Conservation (phyloP, 2,797 vertebrate genomes). For the Sebastes variabilis region DNA sequence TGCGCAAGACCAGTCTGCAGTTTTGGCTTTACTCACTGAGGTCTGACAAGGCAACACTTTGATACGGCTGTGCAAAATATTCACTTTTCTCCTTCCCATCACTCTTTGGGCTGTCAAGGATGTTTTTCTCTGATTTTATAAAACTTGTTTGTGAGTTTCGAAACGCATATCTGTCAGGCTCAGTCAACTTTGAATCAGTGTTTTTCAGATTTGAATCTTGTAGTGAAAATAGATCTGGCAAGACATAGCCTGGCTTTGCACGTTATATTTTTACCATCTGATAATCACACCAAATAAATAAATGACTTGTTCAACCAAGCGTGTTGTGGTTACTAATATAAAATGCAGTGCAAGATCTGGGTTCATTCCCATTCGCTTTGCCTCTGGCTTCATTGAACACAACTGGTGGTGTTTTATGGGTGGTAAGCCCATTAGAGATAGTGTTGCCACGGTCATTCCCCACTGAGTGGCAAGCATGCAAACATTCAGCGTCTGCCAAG, state of each 20-base stretch:
- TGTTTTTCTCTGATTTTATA: background rate
- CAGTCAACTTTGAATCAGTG: background rate
- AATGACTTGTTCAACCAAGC: background rate
- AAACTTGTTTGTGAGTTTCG: background rate
- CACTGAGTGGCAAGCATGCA: background rate
- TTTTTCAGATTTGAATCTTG: background rate
- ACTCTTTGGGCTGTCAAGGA: background rate
- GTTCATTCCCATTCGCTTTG: background rate
- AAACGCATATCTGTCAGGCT: background rate
- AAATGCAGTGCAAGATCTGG: background rate
- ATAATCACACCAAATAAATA: background rate
- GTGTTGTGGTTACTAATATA: background rate
- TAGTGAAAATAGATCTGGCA: background rate
- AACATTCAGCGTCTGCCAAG: background rate
- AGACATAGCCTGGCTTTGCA: background rate
- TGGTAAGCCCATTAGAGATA: background rate
- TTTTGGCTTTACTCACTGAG: background rate
- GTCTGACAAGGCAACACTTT: background rate
- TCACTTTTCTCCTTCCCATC: background rate
- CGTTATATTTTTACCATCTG: background rate
- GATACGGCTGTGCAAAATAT: background rate
- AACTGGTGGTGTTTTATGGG: background rate
- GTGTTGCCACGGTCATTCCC: slow-evolving; percentile 5
- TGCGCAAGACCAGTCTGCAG: background rate
- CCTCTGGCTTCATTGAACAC: background rate